Percentiles rank a stretch among this genome's conserved stretches.
Evolutionary conservation across 2,888 invertebrate genomes (phyloP).

Genomic region (Onthophagus sagittarius): DNA sequence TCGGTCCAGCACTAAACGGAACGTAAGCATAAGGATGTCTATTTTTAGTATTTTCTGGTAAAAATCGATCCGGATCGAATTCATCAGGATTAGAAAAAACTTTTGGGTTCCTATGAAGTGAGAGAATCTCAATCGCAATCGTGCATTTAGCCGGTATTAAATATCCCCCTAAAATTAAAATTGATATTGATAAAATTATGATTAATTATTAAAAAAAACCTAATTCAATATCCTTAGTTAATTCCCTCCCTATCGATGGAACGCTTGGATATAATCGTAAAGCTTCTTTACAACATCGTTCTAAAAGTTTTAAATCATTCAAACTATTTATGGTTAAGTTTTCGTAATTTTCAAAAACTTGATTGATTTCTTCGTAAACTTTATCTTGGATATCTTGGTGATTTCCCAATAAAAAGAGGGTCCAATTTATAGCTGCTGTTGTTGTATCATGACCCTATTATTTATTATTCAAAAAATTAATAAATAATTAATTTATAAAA

Average conservation of each 20-base stretch:
- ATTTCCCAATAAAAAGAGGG: conserved; percentile 36
- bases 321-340: conserved; percentile 53
- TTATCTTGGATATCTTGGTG: conserved; percentile 41
- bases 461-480: too few species aligned
- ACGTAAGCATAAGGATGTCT: conserved; percentile 70
- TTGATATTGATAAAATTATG: background rate
- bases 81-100: conserved; percentile 62
- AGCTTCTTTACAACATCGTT: conserved; percentile 67
- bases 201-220: conserved; percentile 42
- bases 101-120: conserved; percentile 59
- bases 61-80: conserved; percentile 68
- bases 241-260: conserved; percentile 58
- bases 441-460: conserved; percentile 39
- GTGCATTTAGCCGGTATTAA: conserved; percentile 26
- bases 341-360: conserved; percentile 47
- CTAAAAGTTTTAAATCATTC: conserved; percentile 62
- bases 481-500: background rate
- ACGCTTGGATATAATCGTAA: conserved; percentile 65
- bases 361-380: conserved; percentile 51
- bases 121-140: conserved; percentile 22
- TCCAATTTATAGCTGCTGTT: conserved; percentile 38
- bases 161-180: conserved; percentile 19
- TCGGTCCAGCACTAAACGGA: conserved; percentile 46
- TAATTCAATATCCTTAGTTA: conserved; percentile 55
- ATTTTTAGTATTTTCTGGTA: conserved; percentile 64